Base-by-base conservation (phyloP, 2,113 vertebrate genomes). In the Colaptes auratus region DNA sequence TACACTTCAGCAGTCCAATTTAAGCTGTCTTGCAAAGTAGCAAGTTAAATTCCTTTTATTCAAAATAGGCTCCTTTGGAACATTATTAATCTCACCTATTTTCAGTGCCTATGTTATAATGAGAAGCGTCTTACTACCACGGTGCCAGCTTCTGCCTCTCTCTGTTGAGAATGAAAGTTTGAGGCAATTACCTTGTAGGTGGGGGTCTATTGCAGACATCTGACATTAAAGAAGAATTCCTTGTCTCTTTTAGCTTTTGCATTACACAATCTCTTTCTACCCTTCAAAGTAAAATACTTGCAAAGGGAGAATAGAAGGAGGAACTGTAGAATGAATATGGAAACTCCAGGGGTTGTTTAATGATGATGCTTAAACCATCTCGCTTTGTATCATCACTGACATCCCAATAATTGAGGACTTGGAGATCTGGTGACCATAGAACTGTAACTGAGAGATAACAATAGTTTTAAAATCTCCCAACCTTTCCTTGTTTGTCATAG, bases 21-120 rank as follows among this genome's bases (percentile, higher is more conserved):
- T 78, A 89, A 85, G 46, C 35, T 78, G 39, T 63, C 65, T 89
- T 39, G n/a, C 58, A 55, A 78, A 85, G 74, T 53, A 71, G 19
- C 60, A 59, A 78, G 35, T 53, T 85, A 66, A 93, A 87, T 96
- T 92, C 86, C 53, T 52, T 84, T 89, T 92, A 91, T 80, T 91
- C 50, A 84, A 87, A 87, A 55, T 31, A 78, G 36, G 25, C 39
- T 94, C 31, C 61, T 77, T 66, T 71, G 71, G 70, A 95, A 59
- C n/a, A 25, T 85, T 78, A 66, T 75, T 78, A 74, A 89, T 78
- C 74, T 93, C 66, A 63, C 35, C 74, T 44, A 17, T 74, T 71
- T 85, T 71, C 88, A 67, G 42, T 78, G 66, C 87, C 91, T 82
- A 58, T 28, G 17, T 82, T 74, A 53, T 87, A 82, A 82, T 44